These are phyloP conservation scores for Plutomurus gul DNA, from an alignment of 1,140 invertebrate genomes.

Conservation along the genomic window DNA sequence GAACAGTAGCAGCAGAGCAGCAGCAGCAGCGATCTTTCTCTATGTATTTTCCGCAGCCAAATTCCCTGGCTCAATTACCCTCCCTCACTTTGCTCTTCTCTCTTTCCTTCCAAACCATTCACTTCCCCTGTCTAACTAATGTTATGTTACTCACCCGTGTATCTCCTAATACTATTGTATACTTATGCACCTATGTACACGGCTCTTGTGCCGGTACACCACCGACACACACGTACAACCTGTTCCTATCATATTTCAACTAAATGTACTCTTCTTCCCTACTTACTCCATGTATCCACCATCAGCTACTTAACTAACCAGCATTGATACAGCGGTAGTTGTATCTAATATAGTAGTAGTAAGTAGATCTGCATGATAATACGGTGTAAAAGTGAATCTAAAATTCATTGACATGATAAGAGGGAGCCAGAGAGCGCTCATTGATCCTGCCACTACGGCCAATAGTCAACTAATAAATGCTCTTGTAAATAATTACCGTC, in stretches of 20 bases:
- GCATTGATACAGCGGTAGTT: too few species aligned
- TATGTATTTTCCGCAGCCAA: too few species aligned
- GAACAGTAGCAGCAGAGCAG: too few species aligned
- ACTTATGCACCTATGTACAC: too few species aligned
- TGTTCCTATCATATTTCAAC: background rate
- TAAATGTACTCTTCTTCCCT: background rate
- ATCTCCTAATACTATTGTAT: background rate
- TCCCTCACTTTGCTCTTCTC: background rate
- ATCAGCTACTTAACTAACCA: too few species aligned
- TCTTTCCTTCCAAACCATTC: background rate
- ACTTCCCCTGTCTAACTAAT: background rate
- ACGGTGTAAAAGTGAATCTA: too few species aligned
- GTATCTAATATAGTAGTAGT: too few species aligned
- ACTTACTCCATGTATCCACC: too few species aligned
- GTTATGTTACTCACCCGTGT: background rate
- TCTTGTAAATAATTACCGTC: background rate
- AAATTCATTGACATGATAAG: background rate
- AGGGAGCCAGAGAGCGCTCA: background rate
- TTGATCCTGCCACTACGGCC: too few species aligned
- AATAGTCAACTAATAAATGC: background rate
- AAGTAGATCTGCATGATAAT: background rate
- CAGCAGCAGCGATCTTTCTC: too few species aligned
- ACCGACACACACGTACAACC: background rate
- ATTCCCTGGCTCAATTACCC: constrained; percentile 37
- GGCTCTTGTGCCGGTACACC: too few species aligned